These are phyloP conservation scores for Vireo griseus DNA, from an alignment of 2,797 vertebrate species.

Conservation along the genomic window DNA sequence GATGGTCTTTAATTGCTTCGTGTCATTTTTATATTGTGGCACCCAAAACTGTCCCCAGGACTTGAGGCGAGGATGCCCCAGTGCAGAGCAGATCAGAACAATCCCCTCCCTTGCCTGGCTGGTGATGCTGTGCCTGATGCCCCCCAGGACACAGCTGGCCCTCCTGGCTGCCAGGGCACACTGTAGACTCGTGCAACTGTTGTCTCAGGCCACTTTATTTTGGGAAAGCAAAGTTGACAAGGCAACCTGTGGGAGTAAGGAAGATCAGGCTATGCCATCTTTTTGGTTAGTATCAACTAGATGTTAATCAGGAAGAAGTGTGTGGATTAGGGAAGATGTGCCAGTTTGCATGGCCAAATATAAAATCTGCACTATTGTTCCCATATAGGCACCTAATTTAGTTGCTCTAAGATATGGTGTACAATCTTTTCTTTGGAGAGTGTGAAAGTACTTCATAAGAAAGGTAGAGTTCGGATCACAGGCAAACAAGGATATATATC, in stretches of 20 bases:
- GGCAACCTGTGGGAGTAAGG: background rate
- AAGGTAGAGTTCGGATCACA: background rate
- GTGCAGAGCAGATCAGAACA: background rate
- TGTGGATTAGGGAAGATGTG: background rate
- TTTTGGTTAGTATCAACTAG: background rate
- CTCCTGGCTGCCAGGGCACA: background rate
- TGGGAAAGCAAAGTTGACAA: background rate
- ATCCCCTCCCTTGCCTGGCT: no score
- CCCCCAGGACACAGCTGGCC: rapidly evolving
- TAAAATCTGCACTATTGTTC: background rate
- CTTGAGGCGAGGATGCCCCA: rapidly evolving
- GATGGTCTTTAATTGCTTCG: background rate
- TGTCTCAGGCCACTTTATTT: background rate
- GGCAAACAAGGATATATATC: background rate
- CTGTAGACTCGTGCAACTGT: background rate
- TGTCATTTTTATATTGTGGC: background rate
- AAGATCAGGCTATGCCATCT: background rate
- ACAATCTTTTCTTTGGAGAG: background rate
- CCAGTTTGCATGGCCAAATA: background rate
- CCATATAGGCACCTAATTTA: background rate
- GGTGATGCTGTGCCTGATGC: background rate
- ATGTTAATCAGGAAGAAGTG: background rate
- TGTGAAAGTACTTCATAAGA: background rate
- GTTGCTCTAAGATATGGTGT: background rate
- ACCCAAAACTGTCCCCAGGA: rapidly evolving